Evolutionary conservation across 1,140 invertebrate species (phyloP).

Genomic region (Formica exsecta): DNA sequence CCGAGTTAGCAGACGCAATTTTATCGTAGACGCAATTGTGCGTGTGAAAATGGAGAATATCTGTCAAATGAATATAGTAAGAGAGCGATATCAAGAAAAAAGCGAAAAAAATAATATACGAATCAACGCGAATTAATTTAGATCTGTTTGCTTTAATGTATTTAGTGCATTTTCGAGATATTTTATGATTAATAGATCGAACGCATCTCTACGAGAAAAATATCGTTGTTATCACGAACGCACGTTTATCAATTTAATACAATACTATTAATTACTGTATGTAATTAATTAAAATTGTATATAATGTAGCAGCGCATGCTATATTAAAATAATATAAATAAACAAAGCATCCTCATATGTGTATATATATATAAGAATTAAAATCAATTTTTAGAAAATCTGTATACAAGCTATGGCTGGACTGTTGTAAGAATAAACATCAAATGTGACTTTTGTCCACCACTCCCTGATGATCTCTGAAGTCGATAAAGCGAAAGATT

Average conservation of each 20-base stretch:
- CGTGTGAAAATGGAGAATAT: slow-evolving; percentile 48
- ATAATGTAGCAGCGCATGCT: too few relatives aligned
- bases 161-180: not conserved
- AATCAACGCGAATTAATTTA: not conserved
- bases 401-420: not conserved
- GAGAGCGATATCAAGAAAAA: not conserved
- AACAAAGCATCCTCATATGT: too few relatives aligned
- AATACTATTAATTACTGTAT: not conserved
- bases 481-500: slow-evolving; percentile 39
- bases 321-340: not conserved
- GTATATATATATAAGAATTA: not conserved
- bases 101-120: not conserved
- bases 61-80: not conserved
- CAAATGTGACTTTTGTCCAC: slow-evolving; percentile 30
- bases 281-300: not conserved
- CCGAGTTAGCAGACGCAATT: slow-evolving; percentile 1
- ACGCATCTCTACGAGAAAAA: not conserved
- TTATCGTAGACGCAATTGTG: slow-evolving; percentile 29
- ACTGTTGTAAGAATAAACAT: slow-evolving; percentile 32
- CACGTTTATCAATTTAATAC: too few relatives aligned
- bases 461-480: slow-evolving; percentile 21
- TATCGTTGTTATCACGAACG: not conserved
- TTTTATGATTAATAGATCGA: not conserved
- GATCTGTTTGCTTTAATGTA: not conserved
- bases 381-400: slow-evolving; percentile 3